Conservation (phyloP, 2,888 invertebrate species). For the Agriopis marginaria region DNA sequence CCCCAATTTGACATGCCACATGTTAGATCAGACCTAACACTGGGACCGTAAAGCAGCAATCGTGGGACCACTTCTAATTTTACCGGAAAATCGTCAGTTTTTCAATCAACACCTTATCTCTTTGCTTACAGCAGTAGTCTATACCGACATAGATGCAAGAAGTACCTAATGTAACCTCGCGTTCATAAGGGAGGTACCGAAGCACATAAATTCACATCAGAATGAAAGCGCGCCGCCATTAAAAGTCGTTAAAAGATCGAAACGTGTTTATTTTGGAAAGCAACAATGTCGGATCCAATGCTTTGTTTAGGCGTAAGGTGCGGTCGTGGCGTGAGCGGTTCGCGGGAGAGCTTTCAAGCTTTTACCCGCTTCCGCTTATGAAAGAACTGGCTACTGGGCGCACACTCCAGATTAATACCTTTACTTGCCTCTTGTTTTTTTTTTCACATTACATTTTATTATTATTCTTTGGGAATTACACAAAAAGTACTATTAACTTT, state of each 20-base stretch:
- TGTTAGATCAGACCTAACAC: background rate
- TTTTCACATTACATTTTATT: too few species aligned
- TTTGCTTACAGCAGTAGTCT: background rate
- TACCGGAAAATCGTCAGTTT: slow-evolving; percentile 3
- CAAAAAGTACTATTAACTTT: too few species aligned
- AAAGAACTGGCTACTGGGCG: background rate
- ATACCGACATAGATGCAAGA: background rate
- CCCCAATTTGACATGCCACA: too few species aligned
- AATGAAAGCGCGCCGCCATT: slow-evolving; percentile 28
- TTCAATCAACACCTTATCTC: background rate
- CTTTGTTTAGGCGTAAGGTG: slow-evolving; percentile 51
- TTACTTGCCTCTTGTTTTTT: too few species aligned
- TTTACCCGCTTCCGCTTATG: slow-evolving; percentile 17
- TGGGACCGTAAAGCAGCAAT: background rate
- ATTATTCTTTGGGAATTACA: too few species aligned
- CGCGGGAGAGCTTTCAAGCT: background rate
- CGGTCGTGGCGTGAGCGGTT: slow-evolving; percentile 47
- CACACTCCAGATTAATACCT: background rate
- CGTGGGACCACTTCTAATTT: background rate
- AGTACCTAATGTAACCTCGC: slow-evolving; percentile 7
- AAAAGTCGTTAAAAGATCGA: slow-evolving; percentile 49
- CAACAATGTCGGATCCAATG: slow-evolving; percentile 61
- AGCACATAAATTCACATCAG: slow-evolving; percentile 37
- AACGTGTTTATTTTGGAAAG: slow-evolving; percentile 61
- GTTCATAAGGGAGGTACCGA: slow-evolving; percentile 28